Conservation (phyloP, 2,113 vertebrate genomes). For the cattle (Bos taurus) region DNA sequence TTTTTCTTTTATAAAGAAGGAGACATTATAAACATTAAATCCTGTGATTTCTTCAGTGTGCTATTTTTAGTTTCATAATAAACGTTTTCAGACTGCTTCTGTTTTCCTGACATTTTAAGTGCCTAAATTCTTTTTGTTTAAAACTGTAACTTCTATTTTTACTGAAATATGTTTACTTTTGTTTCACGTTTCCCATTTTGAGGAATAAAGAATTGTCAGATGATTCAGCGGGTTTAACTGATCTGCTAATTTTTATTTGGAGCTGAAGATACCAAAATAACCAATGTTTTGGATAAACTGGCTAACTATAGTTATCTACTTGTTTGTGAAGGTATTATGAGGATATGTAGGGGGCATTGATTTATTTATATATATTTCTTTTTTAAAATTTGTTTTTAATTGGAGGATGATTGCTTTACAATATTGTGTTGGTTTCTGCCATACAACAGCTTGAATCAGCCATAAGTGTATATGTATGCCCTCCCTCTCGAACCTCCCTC, state of each 20-base stretch:
- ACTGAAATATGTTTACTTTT: neutral
- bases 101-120: neutral
- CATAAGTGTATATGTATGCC: neutral
- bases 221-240: neutral
- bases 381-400: neutral
- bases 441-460: neutral
- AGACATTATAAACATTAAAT: neutral
- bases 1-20: neutral
- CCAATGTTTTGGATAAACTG: neutral
- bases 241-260: neutral
- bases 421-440: neutral
- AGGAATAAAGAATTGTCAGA: neutral
- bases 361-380: neutral
- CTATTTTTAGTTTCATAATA: constrained; percentile 30
- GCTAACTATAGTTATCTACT: neutral
- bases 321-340: neutral
- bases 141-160: neutral
- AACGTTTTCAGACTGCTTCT: neutral
- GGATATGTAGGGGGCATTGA: neutral
- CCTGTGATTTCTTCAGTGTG: neutral
- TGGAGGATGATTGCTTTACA: neutral
- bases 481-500: neutral
- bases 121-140: neutral
- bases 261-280: neutral
- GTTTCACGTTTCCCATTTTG: neutral